Evolutionary conservation across 2,888 invertebrate genomes (phyloP), one percentile per base, ranked within the genome.

Genomic region (Carterocephalus palaemon): DNA sequence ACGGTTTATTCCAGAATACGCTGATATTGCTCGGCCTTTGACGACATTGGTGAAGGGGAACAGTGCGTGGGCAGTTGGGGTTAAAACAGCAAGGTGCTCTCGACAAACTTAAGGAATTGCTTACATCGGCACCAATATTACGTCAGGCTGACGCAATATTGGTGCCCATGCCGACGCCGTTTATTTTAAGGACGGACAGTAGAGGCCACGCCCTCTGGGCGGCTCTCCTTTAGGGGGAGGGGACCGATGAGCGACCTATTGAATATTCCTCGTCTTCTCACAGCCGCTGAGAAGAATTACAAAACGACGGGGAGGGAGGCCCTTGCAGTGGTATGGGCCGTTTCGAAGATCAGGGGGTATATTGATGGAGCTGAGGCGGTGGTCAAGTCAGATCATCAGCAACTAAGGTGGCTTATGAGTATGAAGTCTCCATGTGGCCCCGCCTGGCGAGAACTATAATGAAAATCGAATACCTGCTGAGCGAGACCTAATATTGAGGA

Each of bases 321-420:
- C 0, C 42, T 60, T 0, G 56, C 57, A 1, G 56, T 56, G 0
- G 54, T 58, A 1, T 62, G 57, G 59, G 57, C 59, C 3, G 49
- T 59, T n/a, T n/a, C n/a, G n/a, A n/a, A 1, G 45, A 60, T 57
- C 17, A 28, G 58, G 1, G 52, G 71, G 53, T 48, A 57, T 72
- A 45, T 60, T 68, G 40, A 75, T 59, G 32, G 57, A 67, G 26
- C 77, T 59, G 56, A 31, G 6, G 17, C 53, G 63, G 50, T 51
- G 0, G 56, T 84, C 0, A 48, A 54, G 1, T 75, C 67, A 0
- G 82, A 83, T 51, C 84, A 82, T 49, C 71, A 73, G 50, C 74
- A 82, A 0, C 56, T 88, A 5, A 60, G 60, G 37, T 84, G 79
- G 75, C 48, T 88, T n/a, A n/a, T n/a, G n/a, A n/a, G n/a, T n/a